Conservation (phyloP, 2,113 vertebrate species). For the Ceuthmochares aereus region DNA sequence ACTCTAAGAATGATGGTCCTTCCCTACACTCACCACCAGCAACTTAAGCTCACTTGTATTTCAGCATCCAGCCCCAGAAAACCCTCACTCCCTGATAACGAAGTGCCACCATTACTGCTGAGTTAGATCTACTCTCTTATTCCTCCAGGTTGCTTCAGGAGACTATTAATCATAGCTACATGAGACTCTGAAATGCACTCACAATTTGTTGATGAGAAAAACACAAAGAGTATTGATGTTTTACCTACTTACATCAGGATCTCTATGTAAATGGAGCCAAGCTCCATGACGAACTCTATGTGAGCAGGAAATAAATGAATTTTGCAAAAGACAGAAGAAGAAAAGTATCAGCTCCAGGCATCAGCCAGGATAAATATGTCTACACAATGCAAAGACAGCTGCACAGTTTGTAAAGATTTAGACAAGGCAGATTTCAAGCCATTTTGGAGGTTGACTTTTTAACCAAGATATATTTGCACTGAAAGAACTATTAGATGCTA, state of each 20-base stretch:
- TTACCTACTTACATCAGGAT: not conserved
- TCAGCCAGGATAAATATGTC: not conserved
- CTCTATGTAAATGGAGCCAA: not conserved
- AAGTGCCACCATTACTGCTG: not conserved
- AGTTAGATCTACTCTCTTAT: not conserved
- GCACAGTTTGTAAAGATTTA: not conserved
- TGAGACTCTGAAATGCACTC: not conserved
- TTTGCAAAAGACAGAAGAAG: not conserved
- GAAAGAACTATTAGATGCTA: not conserved
- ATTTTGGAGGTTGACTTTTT: not conserved
- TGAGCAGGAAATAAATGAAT: not conserved
- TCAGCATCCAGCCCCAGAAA: not conserved
- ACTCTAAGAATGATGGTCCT: not conserved
- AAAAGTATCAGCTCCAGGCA: not conserved
- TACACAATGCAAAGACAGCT: not conserved
- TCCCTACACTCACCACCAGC: not conserved
- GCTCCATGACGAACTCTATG: not conserved
- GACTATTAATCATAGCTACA: not conserved
- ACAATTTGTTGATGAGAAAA: not conserved
- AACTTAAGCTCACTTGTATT: not conserved
- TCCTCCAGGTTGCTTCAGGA: not conserved
- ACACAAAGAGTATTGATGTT: not conserved
- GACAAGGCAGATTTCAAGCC: not conserved
- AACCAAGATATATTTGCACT: not conserved
- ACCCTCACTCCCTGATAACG: not conserved